Base-by-base conservation (phyloP, 1,140 invertebrate species). In the Eulimnadia texana region DNA sequence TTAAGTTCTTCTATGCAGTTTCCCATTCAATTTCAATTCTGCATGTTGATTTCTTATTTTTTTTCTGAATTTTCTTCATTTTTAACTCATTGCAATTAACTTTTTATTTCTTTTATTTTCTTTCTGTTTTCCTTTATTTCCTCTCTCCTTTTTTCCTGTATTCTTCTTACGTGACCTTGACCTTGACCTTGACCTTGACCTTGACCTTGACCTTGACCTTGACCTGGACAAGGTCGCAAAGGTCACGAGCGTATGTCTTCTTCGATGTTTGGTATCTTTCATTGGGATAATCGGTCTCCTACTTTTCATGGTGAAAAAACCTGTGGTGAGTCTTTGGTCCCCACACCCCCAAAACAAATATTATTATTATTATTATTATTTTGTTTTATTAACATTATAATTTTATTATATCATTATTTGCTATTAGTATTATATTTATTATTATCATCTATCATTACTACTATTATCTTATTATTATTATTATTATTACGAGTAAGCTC, bases 41-140 rank as follows among this genome's bases (percentile, higher is more conserved):
- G n/a, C n/a, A n/a, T n/a, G n/a, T n/a, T n/a, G n/a, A n/a, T n/a
- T n/a, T n/a, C n/a, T n/a, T n/a, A n/a, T n/a, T n/a, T n/a, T n/a
- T n/a, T n/a, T n/a, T n/a, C n/a, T n/a, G n/a, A n/a, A n/a, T n/a
- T n/a, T n/a, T n/a, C n/a, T n/a, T n/a, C n/a, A n/a, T n/a, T n/a
- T n/a, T n/a, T n/a, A n/a, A n/a, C n/a, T n/a, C n/a, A n/a, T n/a
- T n/a, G n/a, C n/a, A n/a, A n/a, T n/a, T n/a, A n/a, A n/a, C n/a
- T 42, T 6, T 19, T 57, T 2, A 11, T 33, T 55, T 64, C 3
- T 63, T 29, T 0, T 3, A 52, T 33, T 55, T 25, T 57, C 16
- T 28, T 50, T 3, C n/a, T 63, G 60, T 61, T 54, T 64, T 63
- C 61, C 60, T 62, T 52, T 63, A 60, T 54, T 65, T 58, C 33